Evolutionary conservation across 2,113 vertebrate species (phyloP), one percentile per base, ranked within the genome.

Genomic region (Australoheros scitulus): DNA sequence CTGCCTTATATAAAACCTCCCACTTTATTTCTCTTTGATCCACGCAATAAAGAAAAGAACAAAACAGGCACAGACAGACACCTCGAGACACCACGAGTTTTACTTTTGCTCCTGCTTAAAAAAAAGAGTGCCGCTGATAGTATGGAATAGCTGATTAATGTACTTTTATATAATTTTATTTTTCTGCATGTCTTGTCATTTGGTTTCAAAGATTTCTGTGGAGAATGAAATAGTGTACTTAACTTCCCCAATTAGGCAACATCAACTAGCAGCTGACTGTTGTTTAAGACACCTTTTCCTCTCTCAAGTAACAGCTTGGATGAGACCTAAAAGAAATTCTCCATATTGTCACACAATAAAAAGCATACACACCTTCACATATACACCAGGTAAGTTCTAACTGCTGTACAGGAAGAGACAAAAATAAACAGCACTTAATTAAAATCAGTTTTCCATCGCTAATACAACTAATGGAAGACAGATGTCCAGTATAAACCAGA

Each of bases 241-340:
- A 82, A 79, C 20, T 29, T 84, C 7, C 56, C 78, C 65, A 75
- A 79, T 76, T 76, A 87, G 68, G 18, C 56, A 56, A 24, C 68
- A 64, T 72, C n/a, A 76, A 55, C 68, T 55, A 34, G 47, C 47
- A 52, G 13, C 26, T 13, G 50, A n/a, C 26, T 72, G 0, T 11
- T 47, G 15, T 52, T 70, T 72, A 26, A 18, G 15, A 52, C 17
- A 8, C 17, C 52, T 77, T 76, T 47, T 0, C 11, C 7, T 17
- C 60, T 29, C 13, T n/a, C 20, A 61, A 59, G 64, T 63, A 78
- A 60, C 7, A 79, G 6, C 52, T 41, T 68, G 60, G 43, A 38
- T 18, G 15, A 58, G 43, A 43, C 77, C 41, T 11, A 56, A 14
- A 68, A 65, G 26, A 47, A 20, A n/a, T 6, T 36, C 64, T 77